Base-by-base conservation (phyloP, 2,888 invertebrate genomes). In the Aelia acuminata region DNA sequence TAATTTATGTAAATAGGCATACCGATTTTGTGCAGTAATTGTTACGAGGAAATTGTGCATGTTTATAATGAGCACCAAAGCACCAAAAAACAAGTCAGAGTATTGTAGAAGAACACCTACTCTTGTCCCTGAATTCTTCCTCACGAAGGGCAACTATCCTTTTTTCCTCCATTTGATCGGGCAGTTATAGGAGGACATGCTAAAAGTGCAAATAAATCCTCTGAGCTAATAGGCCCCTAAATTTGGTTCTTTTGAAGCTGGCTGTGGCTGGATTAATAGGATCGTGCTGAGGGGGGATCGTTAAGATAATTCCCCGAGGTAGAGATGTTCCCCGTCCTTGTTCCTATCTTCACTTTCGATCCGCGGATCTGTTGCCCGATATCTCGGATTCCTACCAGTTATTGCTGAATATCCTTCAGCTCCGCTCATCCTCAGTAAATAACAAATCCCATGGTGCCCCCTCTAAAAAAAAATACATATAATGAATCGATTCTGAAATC, bases 271-370 rank as follows among this genome's bases (percentile, higher is more conserved):
- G 80, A 80, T 80, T 80, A 47, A 80, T 80, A 39, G 80, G 43
- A 43, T 80, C 80, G 80, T 80, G 80, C 80, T 0, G 80, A 10
- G 43, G 8, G 22, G 4, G n/a, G 11, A 20, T 80, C 80, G 80
- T 80, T 80, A 43, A 43, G 80, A 80, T 80, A 80, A 80, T 80
- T 80, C 39, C 20, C 3, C 35, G 3, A n/a, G 43, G 80, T 80
- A 80, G 80, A 80, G 80, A 80, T 80, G 80, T 80, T 43, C 80
- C 43, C 10, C n/a, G 43, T 80, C 80, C 80, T 80, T 80, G 80
- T 80, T 39, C 80, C 80, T 47, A 80, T 80, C 80, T 80, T 47
- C 80, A 80, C 80, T 47, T 80, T 47, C 80, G 43, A 80, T 80
- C 80, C 43, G 43, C 80, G 80, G 43, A n/a, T 80, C 39, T 39